A percentile compares a stretch with the other conserved stretches of the same genome.
These are phyloP conservation scores for Deroplatys truncata DNA, from an alignment of 2,888 invertebrate species.

Conservation along the genomic window DNA sequence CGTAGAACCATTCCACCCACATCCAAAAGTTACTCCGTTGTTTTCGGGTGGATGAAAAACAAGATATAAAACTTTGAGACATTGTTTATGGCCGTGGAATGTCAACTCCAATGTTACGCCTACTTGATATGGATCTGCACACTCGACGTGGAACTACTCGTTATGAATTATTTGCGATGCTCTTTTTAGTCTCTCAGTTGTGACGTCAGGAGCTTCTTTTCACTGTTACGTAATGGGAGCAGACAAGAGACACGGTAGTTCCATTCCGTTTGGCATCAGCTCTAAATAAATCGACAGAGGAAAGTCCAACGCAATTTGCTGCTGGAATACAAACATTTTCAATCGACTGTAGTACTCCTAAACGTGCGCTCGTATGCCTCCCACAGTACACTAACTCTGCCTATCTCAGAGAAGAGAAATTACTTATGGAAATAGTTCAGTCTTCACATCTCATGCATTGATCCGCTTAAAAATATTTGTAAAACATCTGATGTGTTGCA, in stretches of 20 bases:
- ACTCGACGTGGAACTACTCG: neutral
- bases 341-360: neutral
- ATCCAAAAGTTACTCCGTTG: too few relatives aligned
- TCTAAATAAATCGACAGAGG: neutral
- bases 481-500: too few relatives aligned
- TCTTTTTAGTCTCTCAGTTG: neutral
- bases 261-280: neutral
- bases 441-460: too few relatives aligned
- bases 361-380: too few relatives aligned
- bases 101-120: neutral
- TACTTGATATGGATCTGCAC: neutral
- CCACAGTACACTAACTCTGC: too few relatives aligned
- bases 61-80: neutral
- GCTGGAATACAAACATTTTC: neutral
- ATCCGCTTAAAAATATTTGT: too few relatives aligned
- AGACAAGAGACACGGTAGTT: neutral
- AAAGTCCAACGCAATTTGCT: neutral
- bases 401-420: too few relatives aligned
- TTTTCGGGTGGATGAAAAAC: too few relatives aligned
- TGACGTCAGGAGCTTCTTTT: neutral
- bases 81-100: neutral
- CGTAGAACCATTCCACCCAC: too few relatives aligned
- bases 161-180: neutral
- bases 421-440: too few relatives aligned
- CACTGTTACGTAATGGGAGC: neutral